These are phyloP conservation scores for Cydia splendana DNA, from an alignment of 1,140 invertebrate species.

Conservation along the genomic window DNA sequence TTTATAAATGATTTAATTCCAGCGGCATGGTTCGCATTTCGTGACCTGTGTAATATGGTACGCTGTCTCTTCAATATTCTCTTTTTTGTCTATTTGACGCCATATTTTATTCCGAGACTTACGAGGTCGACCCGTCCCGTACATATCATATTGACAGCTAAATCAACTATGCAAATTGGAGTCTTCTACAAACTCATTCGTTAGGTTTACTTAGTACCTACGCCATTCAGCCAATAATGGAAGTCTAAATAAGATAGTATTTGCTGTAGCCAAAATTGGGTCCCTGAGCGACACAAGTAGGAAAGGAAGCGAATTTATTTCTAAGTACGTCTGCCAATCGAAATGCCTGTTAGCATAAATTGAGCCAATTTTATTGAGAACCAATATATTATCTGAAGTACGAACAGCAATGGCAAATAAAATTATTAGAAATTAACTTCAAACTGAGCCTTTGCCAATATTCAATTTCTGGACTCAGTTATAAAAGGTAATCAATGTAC, in stretches of 20 bases:
- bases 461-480: background rate
- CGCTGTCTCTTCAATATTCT: conserved; percentile 13
- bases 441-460: background rate
- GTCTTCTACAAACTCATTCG: conserved; percentile 17
- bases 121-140: conserved; percentile 11
- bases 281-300: background rate
- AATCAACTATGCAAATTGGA: conserved; percentile 26
- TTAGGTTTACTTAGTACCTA: conserved; percentile 22
- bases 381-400: background rate
- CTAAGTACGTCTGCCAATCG: background rate
- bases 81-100: background rate
- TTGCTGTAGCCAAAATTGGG: conserved; percentile 10
- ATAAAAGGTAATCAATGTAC: background rate
- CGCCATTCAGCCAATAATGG: background rate
- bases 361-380: background rate
- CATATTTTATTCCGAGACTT: conserved; percentile 27
- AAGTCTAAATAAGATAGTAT: conserved; percentile 9
- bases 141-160: conserved; percentile 22
- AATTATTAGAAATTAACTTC: background rate
- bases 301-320: conserved; percentile 15
- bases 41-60: conserved; percentile 16
- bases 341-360: conserved; percentile 18
- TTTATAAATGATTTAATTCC: background rate
- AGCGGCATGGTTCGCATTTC: background rate
- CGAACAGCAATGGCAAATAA: background rate